Base-by-base conservation (phyloP, 2,888 invertebrate species). In the Drosophila hamatofila region DNA sequence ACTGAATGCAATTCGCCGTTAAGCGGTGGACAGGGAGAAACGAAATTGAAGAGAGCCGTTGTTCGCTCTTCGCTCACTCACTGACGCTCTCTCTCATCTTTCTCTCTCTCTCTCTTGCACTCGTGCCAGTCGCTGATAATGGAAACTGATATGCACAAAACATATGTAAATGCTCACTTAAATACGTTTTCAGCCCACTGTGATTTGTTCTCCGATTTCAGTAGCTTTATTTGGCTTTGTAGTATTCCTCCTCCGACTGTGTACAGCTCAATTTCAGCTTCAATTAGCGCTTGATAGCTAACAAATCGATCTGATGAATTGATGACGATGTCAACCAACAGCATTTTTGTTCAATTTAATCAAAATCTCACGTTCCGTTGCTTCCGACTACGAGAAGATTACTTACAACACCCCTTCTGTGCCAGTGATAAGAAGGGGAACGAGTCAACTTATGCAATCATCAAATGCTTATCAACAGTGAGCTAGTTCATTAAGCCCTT, bases 241-340 rank as follows among this genome's bases (percentile, higher is more conserved):
- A 12, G 37, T n/a, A 35, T 14, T 14, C 14, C 16, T 14, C 16
- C 54, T 39, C 30, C 12, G 7, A 33, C 18, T 33, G 30, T 49
- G 41, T 11, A 51, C 35, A 57, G 57, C 72, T 81, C 85, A 84
- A 44, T 75, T 66, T 60, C 54, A 49, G 33, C 64, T 83, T 74
- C 75, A 85, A 88, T 90, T 90, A 88, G 77, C 88, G 63, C 60
- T 51, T 48, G 63, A 75, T 62, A 54, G 78, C 68, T 81, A 80
- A 68, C 54, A 51, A 66, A 71, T 64, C 55, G 44, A 60, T 48
- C 21, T 39, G 46, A 67, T 49, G 21, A 33, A 49, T 66, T 46
- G 56, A 60, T 72, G 74, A 63, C 78, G 66, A 73, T 81, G 78
- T 78, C 78, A 78, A 18, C 73, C 46, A 60, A 21, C 64, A 68